Conservation (phyloP, 2,888 invertebrate genomes). For the Cactoblastis cactorum region DNA sequence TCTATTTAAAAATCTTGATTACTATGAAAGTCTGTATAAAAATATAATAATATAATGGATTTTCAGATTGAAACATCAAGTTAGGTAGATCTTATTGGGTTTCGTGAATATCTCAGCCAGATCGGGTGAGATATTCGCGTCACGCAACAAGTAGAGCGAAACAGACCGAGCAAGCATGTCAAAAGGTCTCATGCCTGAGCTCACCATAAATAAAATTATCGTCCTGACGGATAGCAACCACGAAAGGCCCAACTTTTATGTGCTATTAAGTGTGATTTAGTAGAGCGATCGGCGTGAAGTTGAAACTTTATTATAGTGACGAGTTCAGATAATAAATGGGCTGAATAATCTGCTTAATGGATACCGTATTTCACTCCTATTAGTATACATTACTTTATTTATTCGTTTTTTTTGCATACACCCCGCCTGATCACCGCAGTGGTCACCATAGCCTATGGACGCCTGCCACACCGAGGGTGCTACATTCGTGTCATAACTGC, state of each 20-base stretch:
- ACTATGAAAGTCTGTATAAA: too few species aligned
- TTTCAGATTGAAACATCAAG: neutral
- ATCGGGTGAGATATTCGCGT: slow-evolving; percentile 5
- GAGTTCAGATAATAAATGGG: neutral
- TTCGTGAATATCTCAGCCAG: neutral
- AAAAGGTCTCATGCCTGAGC: neutral
- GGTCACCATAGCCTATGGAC: too few species aligned
- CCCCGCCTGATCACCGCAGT: too few species aligned
- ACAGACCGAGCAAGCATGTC: neutral
- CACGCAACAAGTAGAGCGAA: slow-evolving; percentile 10
- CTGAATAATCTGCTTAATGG: neutral
- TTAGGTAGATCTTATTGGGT: neutral
- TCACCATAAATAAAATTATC: slow-evolving; percentile 12
- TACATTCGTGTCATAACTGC: too few species aligned
- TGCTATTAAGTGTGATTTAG: slow-evolving; percentile 15
- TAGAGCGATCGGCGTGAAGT: neutral
- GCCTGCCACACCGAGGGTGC: too few species aligned
- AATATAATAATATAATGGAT: too few species aligned
- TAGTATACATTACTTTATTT: too few species aligned
- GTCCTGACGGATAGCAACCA: slow-evolving; percentile 3
- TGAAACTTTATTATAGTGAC: neutral
- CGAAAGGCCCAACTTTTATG: slow-evolving; percentile 10
- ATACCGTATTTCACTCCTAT: neutral
- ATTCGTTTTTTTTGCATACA: too few species aligned
- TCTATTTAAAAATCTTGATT: too few species aligned